Evolutionary conservation across 2,888 invertebrate species (phyloP).

Genomic region (Dioctria linearis): DNA sequence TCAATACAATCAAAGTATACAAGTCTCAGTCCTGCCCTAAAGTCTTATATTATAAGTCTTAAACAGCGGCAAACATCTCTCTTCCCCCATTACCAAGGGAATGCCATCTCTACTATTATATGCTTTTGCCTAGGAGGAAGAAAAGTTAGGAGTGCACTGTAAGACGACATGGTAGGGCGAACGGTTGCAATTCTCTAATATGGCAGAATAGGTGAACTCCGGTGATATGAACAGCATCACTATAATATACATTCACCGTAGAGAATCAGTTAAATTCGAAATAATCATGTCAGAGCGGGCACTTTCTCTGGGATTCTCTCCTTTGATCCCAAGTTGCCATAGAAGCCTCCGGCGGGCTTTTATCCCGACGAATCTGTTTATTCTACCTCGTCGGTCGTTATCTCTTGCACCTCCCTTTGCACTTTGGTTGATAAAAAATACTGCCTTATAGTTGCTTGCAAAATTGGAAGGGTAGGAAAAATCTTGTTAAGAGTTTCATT

Average conservation of each 20-base stretch:
- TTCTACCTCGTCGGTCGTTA: background rate
- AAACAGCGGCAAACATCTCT: background rate
- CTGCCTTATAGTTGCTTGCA: constrained; percentile 15
- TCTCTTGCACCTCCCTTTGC: background rate
- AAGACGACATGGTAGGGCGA: background rate
- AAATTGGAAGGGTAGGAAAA: constrained; percentile 17
- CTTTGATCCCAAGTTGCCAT: background rate
- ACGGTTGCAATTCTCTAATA: background rate
- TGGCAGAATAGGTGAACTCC: background rate
- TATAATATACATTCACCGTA: no score
- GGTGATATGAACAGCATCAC: background rate
- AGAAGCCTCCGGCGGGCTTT: constrained; percentile 24
- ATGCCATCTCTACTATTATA: background rate
- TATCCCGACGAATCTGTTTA: constrained; percentile 24
- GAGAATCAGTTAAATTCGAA: no score
- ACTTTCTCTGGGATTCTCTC: no score
- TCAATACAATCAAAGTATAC: constrained; percentile 17
- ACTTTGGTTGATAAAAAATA: no score
- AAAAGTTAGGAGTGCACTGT: background rate
- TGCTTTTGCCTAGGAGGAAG: background rate
- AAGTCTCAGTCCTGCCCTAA: background rate
- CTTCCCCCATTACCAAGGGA: background rate
- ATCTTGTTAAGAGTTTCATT: constrained; percentile 15
- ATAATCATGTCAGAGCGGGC: no score
- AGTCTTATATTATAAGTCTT: no score